phyloP scores from a whole-genome alignment of 37 sponge, comb jelly and placozoan genomes.

The Spongilla lacustris region DNA sequence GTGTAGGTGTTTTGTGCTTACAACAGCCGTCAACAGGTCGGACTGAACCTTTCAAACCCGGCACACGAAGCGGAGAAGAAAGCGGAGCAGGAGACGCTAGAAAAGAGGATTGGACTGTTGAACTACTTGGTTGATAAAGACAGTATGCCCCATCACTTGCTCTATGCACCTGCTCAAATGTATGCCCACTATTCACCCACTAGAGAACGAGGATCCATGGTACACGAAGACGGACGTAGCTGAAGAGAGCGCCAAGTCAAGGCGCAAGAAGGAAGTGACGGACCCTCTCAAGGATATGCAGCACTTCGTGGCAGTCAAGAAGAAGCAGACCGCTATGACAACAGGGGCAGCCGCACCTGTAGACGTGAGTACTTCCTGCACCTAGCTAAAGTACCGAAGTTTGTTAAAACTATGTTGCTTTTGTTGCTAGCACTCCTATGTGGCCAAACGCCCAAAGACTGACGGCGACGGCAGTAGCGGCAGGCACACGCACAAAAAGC shows the following conservation, averaged over 20 bases:
- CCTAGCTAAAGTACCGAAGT: not conserved
- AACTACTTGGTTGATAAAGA: constrained; percentile 88
- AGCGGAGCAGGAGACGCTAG: constrained; percentile 77
- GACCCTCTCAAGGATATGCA: constrained; percentile 83
- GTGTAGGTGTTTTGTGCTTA: not conserved
- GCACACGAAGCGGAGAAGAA: constrained; percentile 82
- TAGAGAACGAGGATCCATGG: constrained; percentile 44
- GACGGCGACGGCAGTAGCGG: not conserved
- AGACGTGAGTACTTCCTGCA: not conserved
- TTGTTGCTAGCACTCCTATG: not conserved
- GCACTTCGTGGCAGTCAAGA: constrained; percentile 41
- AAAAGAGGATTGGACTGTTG: constrained; percentile 81
- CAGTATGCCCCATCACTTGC: constrained; percentile 45
- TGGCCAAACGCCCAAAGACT: not conserved
- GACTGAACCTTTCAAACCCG: constrained; percentile 51
- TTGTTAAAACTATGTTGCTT: not conserved
- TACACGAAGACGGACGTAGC: not conserved
- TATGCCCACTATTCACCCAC: not conserved
- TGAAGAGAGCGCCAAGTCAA: constrained; percentile 41
- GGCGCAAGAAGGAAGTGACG: constrained; percentile 52
- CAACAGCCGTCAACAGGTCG: constrained; percentile 30
- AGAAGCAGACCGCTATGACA: constrained; percentile 14
- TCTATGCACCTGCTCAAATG: not conserved
- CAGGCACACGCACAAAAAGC: constrained; percentile 13
- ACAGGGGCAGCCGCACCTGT: not conserved